Base-by-base conservation (phyloP, 2,888 invertebrate genomes). In the Harpalus rubripes region DNA sequence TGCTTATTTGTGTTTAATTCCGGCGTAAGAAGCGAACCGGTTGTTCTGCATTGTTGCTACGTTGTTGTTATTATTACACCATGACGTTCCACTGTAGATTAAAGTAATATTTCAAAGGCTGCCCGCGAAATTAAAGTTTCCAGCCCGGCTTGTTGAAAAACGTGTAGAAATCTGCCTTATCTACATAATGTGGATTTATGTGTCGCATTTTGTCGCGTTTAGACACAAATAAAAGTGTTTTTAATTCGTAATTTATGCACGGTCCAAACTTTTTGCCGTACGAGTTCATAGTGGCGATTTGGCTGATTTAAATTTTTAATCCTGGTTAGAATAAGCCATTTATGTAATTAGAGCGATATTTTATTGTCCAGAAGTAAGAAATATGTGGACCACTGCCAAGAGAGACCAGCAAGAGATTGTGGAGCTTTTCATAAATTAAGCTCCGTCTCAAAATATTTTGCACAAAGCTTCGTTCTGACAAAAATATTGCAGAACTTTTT, bases 61-160 rank as follows among this genome's bases (percentile, higher is more conserved):
- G 72, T 72, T 72, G 72, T 72, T 78, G 22, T 78, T 78, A 58
- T 78, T 74, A 74, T 41, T 78, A 26, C 74, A 16, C 44, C 22
- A 44, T 44, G 7, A 56, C 32, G 78, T 12, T 44, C n/a, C 16
- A 18, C 5, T 44, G 88, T 87, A 91, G 91, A 91, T 91, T 91
- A 91, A 91, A 91, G 91, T 90, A 90, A 91, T 91, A 91, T 91
- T 91, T 91, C 90, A 91, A 88, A 86, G 87, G 87, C 87, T 12
- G 44, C 44, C 44, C 41, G 86, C 87, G 87, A 91, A 91, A 91
- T 91, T 90, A 91, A 91, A 91, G 90, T 91, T 91, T 90, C 88
- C 87, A 87, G 88, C 88, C 86, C 81, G 52, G 59, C 44, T 68
- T 79, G 85, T 80, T 78, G 87, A 88, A 86, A 88, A 88, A 90